Conservation (phyloP, 2,797 vertebrate genomes). For the Telmatherina bonti region DNA sequence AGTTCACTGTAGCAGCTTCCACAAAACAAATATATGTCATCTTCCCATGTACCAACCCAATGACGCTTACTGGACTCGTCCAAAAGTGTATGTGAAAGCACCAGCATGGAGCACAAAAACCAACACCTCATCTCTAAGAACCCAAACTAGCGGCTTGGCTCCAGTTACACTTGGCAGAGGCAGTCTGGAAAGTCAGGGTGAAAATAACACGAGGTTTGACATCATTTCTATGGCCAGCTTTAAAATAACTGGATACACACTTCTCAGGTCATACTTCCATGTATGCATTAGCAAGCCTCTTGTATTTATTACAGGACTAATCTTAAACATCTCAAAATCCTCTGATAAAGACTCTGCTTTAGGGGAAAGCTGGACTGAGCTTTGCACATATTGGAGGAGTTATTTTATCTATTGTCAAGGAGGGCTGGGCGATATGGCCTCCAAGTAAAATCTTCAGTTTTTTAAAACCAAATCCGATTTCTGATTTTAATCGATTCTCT, state of each 20-base stretch:
- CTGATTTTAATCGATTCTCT: no score
- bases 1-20: slow-evolving; percentile 2
- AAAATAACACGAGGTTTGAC: slow-evolving; percentile 29
- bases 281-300: not conserved
- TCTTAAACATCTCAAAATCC: not conserved
- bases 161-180: slow-evolving; percentile 9
- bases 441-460: no score
- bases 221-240: not conserved
- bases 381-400: not conserved
- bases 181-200: slow-evolving; percentile 1
- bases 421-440: no score
- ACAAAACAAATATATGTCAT: not conserved
- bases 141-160: slow-evolving; percentile 28
- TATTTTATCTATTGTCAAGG: no score
- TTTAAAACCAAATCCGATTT: no score
- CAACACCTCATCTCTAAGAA: not conserved
- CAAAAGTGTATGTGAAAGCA: slow-evolving; percentile 2
- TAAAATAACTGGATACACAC: not conserved
- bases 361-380: not conserved
- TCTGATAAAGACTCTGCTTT: not conserved
- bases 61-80: slow-evolving; percentile 17
- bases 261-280: not conserved
- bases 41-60: slow-evolving; percentile 7
- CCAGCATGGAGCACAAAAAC: slow-evolving; percentile 3
- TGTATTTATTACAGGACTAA: not conserved